A percentile compares a stretch with the other conserved stretches of the same genome.
phyloP scores from a whole-genome alignment of 2,797 vertebrate genomes.

The Phalanger gymnotis region DNA sequence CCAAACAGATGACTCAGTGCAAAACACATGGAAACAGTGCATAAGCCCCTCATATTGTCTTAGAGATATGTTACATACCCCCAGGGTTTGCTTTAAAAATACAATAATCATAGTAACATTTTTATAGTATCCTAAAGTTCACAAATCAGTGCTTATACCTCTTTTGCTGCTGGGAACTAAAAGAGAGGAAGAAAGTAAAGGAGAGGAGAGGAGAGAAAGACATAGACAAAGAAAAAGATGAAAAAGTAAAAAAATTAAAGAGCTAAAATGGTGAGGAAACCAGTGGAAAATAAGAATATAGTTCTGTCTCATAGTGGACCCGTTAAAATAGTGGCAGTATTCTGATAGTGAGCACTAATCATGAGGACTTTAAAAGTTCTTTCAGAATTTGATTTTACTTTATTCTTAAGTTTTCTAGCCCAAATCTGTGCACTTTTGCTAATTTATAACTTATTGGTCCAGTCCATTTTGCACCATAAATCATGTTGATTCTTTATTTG shows the following conservation, averaged over 20 bases:
- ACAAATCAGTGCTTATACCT: background rate
- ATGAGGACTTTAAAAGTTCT: background rate
- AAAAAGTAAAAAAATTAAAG: background rate
- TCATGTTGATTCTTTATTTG: constrained; percentile 6
- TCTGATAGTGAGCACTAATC: background rate
- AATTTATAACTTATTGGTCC: background rate
- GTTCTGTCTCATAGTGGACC: background rate
- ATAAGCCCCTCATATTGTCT: background rate
- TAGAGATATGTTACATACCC: background rate
- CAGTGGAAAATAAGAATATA: background rate
- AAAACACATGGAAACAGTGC: background rate
- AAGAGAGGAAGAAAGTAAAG: background rate
- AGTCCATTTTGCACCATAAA: background rate
- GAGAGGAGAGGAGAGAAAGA: background rate
- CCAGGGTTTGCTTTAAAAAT: background rate
- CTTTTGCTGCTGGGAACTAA: background rate
- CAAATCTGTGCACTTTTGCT: background rate
- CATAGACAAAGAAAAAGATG: too few relatives aligned
- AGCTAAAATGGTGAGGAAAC: background rate
- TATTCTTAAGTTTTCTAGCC: background rate
- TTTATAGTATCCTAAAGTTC: background rate
- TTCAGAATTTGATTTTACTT: background rate
- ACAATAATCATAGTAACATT: background rate
- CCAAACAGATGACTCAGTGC: background rate
- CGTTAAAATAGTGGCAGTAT: too few relatives aligned